Percentiles rank a stretch among this genome's conserved stretches.
Conservation (phyloP, 2,113 vertebrate species). For the Daphoenositta chrysoptera region DNA sequence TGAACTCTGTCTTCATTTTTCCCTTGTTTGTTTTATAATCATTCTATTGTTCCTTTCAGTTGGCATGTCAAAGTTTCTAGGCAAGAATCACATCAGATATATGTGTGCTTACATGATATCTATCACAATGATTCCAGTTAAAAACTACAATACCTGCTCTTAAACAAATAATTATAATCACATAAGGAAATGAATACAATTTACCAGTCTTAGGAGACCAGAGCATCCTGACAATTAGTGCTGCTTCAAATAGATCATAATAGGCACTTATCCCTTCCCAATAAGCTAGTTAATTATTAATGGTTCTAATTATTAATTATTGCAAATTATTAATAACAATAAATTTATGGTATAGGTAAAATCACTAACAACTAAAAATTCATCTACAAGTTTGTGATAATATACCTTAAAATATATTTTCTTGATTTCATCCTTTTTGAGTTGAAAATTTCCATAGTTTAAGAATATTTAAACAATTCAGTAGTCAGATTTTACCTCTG, state of each 20-base stretch:
- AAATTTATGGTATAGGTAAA: rapidly evolving
- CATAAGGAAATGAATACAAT: background rate
- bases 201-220: background rate
- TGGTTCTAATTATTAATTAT: background rate
- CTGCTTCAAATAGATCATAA: background rate
- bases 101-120: background rate
- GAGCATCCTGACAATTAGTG: background rate
- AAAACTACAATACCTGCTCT: background rate
- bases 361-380: background rate
- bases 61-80: background rate
- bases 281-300: background rate
- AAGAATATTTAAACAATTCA: background rate
- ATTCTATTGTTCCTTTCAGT: background rate
- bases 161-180: background rate
- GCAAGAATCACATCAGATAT: background rate
- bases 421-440: background rate
- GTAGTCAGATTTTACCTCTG: background rate
- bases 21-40: background rate
- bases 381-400: background rate
- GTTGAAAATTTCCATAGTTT: background rate
- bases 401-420: background rate
- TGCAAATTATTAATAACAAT: background rate
- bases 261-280: background rate
- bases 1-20: background rate
- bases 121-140: background rate